Evolutionary conservation across 2,113 vertebrate species (phyloP), one percentile per base, ranked within the genome.

Genomic region (Arvicanthis niloticus): DNA sequence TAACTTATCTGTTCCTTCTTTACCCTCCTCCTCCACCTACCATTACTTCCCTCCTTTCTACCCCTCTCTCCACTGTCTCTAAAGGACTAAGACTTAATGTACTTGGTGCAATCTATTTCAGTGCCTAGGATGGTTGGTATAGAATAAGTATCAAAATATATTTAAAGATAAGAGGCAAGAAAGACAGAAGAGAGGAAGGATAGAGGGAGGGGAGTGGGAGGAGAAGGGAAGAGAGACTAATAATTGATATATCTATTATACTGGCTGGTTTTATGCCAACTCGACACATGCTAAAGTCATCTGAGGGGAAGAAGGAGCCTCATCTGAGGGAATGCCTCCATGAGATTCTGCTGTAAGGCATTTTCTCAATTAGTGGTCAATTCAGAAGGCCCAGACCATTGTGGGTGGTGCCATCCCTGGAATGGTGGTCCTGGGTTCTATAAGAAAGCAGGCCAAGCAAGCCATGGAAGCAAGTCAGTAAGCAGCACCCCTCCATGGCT

Each of bases 21-120:
- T 1, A 29, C 1, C 3, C 10, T 8, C 6, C 11, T 8, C 12
- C 1, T 29, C 26, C 19, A 15, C 9, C 0, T 2, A 10, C 5
- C 8, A 1, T 1, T 12, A 5, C 4, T 31, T 22, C 34, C 17
- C 15, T 24, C 29, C 24, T 10, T 1, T 15, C 10, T 15, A 8
- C 7, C 4, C 62, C 9, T 19, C 9, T 72, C 56, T 24, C 31
- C 8, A 91, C 40, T 95, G n/a, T 90, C 48, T 95, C n/a, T 84
- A 91, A 70, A 91, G 73, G 7, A 3, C 72, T 76, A 34, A 13
- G 80, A 45, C 21, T 58, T 86, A 13, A 67, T 58, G 88, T 86
- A 40, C 29, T 72, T 90, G 24, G 56, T 51, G 77, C 4, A 76
- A 19, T 77, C 81, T 40, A 89, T 45, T 97, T 87, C 60, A 45